These are phyloP conservation scores for Netta rufina DNA, from an alignment of 2,797 vertebrate species.

Conservation along the genomic window DNA sequence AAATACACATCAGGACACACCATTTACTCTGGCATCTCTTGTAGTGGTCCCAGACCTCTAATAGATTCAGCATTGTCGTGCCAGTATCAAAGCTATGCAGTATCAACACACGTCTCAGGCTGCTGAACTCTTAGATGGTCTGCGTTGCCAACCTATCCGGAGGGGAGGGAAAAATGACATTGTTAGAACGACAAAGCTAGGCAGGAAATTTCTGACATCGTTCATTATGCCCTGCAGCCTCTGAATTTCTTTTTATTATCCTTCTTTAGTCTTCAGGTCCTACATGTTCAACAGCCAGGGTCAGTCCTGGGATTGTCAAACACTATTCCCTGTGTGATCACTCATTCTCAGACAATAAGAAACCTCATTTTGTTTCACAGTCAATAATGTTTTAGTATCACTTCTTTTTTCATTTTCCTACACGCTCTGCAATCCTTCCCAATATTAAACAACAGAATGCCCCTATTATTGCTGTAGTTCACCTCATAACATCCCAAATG, in stretches of 20 bases:
- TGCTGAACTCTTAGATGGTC: not conserved
- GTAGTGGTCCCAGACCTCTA: not conserved
- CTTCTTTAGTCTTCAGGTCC: constrained; percentile 38
- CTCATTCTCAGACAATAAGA: constrained; percentile 45
- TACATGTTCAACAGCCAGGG: constrained; percentile 21
- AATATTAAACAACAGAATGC: constrained; percentile 29
- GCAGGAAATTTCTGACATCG: constrained; percentile 61
- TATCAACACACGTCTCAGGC: not conserved
- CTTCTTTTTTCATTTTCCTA: not conserved
- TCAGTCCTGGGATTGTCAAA: constrained; percentile 51
- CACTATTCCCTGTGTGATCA: not conserved
- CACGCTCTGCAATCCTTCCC: not conserved
- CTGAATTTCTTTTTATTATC: constrained; percentile 65
- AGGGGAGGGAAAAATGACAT: not conserved
- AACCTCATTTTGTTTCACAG: constrained; percentile 58
- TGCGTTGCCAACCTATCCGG: not conserved
- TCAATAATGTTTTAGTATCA: constrained; percentile 53
- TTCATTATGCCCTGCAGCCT: constrained; percentile 60
- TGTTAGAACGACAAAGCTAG: not conserved
- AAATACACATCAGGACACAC: not conserved
- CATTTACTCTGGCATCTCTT: not conserved
- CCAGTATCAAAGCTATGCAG: not conserved
- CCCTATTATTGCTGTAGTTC: constrained; percentile 29
- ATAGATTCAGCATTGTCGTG: not conserved
- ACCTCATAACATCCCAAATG: not conserved